A percentile compares a stretch with the other conserved stretches of the same genome.
Evolutionary conservation across 2,797 vertebrate genomes (phyloP).

Genomic region (Nannoperca australis): DNA sequence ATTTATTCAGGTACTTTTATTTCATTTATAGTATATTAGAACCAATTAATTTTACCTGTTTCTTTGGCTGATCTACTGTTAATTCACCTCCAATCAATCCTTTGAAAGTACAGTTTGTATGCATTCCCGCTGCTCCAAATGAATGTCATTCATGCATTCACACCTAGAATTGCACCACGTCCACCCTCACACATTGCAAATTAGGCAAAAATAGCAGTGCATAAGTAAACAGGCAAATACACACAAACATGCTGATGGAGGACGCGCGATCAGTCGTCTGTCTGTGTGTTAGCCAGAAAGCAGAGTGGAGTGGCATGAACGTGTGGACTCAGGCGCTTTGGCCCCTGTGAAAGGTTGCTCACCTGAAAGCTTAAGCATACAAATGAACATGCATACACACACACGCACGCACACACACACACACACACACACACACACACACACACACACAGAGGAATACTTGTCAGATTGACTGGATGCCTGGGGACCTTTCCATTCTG

Average conservation of each 20-base stretch:
- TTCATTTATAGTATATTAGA: neutral
- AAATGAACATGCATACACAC: constrained; percentile 27
- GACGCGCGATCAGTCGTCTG: neutral
- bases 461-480: constrained; percentile 47
- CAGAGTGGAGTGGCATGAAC: neutral
- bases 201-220: constrained; percentile 19
- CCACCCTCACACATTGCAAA: neutral
- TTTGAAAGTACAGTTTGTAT: neutral
- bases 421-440: constrained; percentile 16
- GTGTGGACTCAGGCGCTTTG: constrained; percentile 14
- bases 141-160: neutral
- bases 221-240: constrained; percentile 18
- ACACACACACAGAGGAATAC: constrained; percentile 42
- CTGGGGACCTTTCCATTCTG: constrained; percentile 30
- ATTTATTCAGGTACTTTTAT: neutral
- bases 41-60: constrained; percentile 1
- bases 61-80: neutral
- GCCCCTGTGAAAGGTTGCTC: constrained; percentile 31
- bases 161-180: neutral
- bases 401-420: constrained; percentile 8
- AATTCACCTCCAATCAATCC: neutral
- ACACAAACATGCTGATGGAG: neutral
- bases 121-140: neutral
- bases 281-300: constrained; percentile 15
- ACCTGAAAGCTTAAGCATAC: constrained; percentile 44